phyloP scores from a whole-genome alignment of 1,140 invertebrate genomes.

The Lepidurus arcticus region DNA sequence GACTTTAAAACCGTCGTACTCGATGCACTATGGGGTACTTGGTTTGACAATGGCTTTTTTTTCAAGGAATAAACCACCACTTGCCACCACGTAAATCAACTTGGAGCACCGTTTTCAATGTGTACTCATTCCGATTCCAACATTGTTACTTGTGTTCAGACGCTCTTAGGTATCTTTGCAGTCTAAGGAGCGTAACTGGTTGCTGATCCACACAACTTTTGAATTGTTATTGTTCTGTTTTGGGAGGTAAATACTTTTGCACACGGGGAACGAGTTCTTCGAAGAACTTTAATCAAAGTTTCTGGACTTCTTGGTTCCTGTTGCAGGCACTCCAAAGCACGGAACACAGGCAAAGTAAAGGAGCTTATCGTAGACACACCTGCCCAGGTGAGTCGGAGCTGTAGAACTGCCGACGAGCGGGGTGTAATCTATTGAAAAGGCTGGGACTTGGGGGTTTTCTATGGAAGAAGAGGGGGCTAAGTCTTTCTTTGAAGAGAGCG shows the following conservation, averaged over 20 bases:
- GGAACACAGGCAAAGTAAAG: background rate
- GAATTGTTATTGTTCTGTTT: background rate
- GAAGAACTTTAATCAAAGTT: too few species aligned
- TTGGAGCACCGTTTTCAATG: background rate
- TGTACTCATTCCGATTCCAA: background rate
- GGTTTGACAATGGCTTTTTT: background rate
- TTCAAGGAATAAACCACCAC: background rate
- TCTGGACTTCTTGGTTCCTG: too few species aligned
- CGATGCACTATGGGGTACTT: background rate
- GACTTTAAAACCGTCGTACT: background rate
- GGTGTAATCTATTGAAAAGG: constrained; percentile 38
- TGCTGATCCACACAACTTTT: background rate
- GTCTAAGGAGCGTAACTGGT: background rate
- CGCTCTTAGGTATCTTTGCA: background rate
- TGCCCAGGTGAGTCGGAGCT: constrained; percentile 37
- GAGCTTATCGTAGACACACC: constrained; percentile 26
- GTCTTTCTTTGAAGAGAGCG: constrained; percentile 41
- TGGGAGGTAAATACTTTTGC: background rate
- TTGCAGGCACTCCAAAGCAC: background rate
- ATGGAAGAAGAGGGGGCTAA: constrained; percentile 23
- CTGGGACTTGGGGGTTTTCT: constrained; percentile 34
- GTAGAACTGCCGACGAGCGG: constrained; percentile 37
- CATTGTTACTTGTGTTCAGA: background rate
- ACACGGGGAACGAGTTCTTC: too few species aligned
- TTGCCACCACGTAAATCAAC: constrained; percentile 20